Evolutionary conservation across 1,140 invertebrate genomes (phyloP).

Genomic region (Rhopalosiphum padi): DNA sequence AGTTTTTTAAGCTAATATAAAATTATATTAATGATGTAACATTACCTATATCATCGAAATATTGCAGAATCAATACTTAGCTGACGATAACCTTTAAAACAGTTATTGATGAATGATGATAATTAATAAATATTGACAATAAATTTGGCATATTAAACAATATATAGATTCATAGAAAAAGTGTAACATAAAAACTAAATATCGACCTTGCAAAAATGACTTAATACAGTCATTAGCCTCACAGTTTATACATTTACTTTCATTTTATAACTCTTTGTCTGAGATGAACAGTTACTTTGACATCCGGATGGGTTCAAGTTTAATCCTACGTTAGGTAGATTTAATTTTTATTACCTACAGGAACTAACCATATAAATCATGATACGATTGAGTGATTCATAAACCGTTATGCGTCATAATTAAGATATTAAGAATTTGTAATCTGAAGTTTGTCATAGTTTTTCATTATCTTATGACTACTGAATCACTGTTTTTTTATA

Average conservation of each 20-base stretch:
- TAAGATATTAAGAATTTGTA: neutral
- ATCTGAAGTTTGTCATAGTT: neutral
- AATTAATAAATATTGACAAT: neutral
- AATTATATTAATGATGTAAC: neutral
- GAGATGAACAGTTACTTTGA: neutral
- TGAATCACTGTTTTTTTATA: neutral
- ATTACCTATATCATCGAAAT: neutral
- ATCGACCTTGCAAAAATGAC: slow-evolving; percentile 17
- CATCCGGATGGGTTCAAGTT: neutral
- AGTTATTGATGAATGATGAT: neutral
- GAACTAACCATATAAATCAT: neutral
- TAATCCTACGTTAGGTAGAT: neutral
- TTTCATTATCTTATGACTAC: neutral
- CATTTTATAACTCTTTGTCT: slow-evolving; percentile 32
- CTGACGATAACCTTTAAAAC: neutral
- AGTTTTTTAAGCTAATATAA: neutral
- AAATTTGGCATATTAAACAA: neutral
- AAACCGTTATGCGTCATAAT: neutral
- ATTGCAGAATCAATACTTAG: neutral
- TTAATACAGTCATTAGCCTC: slow-evolving; percentile 25
- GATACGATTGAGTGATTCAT: neutral
- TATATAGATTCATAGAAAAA: neutral
- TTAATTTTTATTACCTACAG: slow-evolving; percentile 5
- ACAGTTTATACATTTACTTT: slow-evolving; percentile 4
- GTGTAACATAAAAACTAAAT: neutral